phyloP scores from a whole-genome alignment of 2,113 vertebrate species.

The Syngnathus floridae region DNA sequence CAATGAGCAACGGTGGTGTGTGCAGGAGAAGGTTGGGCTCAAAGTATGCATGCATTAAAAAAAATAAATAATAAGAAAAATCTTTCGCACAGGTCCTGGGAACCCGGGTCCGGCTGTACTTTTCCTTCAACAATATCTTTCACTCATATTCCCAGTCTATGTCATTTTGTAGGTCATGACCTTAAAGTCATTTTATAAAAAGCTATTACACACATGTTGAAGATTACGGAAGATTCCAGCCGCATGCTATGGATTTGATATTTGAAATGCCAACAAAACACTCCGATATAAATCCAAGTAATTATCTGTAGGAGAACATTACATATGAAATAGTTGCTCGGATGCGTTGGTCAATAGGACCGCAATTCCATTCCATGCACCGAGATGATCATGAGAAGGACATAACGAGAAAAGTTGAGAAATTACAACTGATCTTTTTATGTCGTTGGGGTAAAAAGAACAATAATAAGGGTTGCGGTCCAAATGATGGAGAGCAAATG shows the following conservation, averaged over 20 bases:
- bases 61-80: not conserved
- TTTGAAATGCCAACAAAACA: not conserved
- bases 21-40: not conserved
- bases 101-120: slow-evolving; percentile 58
- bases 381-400: not conserved
- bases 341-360: not conserved
- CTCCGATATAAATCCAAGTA: not conserved
- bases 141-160: not conserved
- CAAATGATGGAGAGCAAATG: not conserved
- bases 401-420: not conserved
- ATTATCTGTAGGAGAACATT: not conserved
- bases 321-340: not conserved
- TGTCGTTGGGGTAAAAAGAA: not conserved
- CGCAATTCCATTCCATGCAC: not conserved
- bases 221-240: not conserved
- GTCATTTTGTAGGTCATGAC: not conserved
- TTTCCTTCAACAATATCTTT: slow-evolving; percentile 6
- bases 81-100: slow-evolving; percentile 50
- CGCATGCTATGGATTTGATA: not conserved
- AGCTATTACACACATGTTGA: not conserved
- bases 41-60: not conserved
- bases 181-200: not conserved
- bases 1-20: slow-evolving; percentile 45
- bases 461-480: not conserved
- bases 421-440: not conserved